A percentile compares a stretch with the other conserved stretches of the same genome.
Conservation (phyloP, 2,888 invertebrate genomes). For the Theodoxus fluviatilis region DNA sequence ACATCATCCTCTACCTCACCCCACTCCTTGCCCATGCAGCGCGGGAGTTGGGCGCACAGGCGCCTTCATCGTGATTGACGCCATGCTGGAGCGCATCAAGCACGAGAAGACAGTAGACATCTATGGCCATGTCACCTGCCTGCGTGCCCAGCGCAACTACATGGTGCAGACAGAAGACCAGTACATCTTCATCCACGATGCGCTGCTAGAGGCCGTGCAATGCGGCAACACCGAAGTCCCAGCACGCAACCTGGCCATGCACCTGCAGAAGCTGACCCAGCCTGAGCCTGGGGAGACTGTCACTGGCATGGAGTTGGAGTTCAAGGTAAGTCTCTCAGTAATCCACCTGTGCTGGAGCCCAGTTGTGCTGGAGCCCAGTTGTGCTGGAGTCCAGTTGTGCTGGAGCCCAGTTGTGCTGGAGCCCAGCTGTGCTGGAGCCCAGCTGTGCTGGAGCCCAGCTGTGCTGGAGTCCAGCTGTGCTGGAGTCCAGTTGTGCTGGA, state of each 20-base stretch:
- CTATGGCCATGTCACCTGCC: slow-evolving; percentile 97
- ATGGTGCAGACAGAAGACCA: slow-evolving; percentile 98
- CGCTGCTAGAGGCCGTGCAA: slow-evolving; percentile 92
- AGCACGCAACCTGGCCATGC: slow-evolving; percentile 90
- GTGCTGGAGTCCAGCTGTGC: too few relatives aligned
- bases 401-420: too few relatives aligned
- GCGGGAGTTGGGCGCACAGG: slow-evolving; percentile 91
- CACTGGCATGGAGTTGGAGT: slow-evolving; percentile 64
- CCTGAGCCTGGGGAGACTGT: slow-evolving; percentile 67
- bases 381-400: too few relatives aligned
- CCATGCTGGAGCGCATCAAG: slow-evolving; percentile 95
- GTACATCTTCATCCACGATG: slow-evolving; percentile 99
- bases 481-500: too few relatives aligned
- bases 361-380: too few relatives aligned
- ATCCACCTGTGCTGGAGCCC: too few relatives aligned
- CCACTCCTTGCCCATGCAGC: slow-evolving; percentile 65
- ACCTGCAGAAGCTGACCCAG: slow-evolving; percentile 93
- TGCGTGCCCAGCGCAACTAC: slow-evolving; percentile 97
- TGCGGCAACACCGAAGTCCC: slow-evolving; percentile 97
- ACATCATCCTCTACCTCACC: not conserved
- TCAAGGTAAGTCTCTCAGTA: slow-evolving; percentile 60
- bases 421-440: too few relatives aligned
- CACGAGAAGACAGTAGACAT: slow-evolving; percentile 98
- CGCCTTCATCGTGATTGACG: slow-evolving; percentile 98
- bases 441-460: too few relatives aligned